A percentile compares a stretch with the other conserved stretches of the same genome.
Evolutionary conservation across 2,888 invertebrate species (phyloP).

Genomic region (Melipona bicolor): DNA sequence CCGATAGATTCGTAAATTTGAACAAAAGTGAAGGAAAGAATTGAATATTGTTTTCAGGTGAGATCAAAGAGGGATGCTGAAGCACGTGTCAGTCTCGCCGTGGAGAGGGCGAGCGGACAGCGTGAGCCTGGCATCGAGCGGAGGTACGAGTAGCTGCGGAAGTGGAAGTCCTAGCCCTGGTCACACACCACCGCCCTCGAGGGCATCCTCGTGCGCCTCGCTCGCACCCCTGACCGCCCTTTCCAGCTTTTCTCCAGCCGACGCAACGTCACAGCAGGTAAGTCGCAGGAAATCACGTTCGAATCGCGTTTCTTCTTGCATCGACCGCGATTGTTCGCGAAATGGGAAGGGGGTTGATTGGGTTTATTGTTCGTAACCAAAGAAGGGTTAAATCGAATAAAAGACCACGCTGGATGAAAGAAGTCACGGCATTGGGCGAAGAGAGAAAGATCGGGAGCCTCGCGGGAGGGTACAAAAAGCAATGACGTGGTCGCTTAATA

Average conservation of each 20-base stretch:
- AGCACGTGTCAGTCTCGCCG: slow-evolving; percentile 96
- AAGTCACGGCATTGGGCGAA: not conserved
- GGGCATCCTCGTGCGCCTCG: slow-evolving; percentile 82
- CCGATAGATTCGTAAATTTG: not conserved
- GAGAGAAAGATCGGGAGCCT: slow-evolving; percentile 30
- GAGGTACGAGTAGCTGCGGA: slow-evolving; percentile 86
- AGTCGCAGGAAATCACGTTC: slow-evolving; percentile 32
- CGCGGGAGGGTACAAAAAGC: slow-evolving; percentile 63
- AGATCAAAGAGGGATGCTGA: slow-evolving; percentile 88
- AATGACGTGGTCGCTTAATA: slow-evolving; percentile 59
- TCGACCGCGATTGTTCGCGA: not conserved
- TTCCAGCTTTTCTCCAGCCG: slow-evolving; percentile 81
- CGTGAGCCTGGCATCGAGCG: slow-evolving; percentile 91
- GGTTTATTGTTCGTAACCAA: not conserved
- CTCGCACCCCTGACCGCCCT: slow-evolving; percentile 81
- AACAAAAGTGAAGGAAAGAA: not conserved
- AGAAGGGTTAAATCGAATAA: not conserved
- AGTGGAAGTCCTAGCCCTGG: slow-evolving; percentile 90
- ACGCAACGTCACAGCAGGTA: slow-evolving; percentile 80
- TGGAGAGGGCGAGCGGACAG: slow-evolving; percentile 94
- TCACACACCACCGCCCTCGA: slow-evolving; percentile 86
- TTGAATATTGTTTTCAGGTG: slow-evolving; percentile 51
- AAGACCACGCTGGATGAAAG: not conserved
- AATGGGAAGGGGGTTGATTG: not conserved
- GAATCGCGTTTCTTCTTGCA: not conserved